phyloP scores from a whole-genome alignment of 1,140 invertebrate species.

The Euwallacea fornicatus region DNA sequence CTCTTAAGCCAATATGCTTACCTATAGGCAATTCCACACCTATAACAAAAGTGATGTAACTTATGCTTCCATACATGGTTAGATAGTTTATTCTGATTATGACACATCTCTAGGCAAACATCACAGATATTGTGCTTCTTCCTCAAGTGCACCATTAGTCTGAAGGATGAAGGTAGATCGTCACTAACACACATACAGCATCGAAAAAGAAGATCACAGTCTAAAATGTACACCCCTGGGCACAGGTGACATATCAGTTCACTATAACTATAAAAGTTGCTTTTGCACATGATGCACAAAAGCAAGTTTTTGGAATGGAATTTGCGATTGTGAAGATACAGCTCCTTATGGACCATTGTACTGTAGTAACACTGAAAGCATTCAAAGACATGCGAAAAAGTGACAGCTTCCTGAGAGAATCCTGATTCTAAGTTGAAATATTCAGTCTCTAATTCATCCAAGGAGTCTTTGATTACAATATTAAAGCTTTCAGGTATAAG shows the following conservation, averaged over 20 bases:
- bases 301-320: slow-evolving; percentile 80
- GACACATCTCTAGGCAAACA: slow-evolving; percentile 78
- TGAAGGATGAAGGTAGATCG: slow-evolving; percentile 77
- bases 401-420: slow-evolving; percentile 53
- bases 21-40: slow-evolving; percentile 80
- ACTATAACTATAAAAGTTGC: slow-evolving; percentile 82
- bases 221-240: slow-evolving; percentile 71
- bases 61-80: slow-evolving; percentile 89
- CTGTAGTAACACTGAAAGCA: slow-evolving; percentile 82
- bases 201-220: slow-evolving; percentile 65
- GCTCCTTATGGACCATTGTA: slow-evolving; percentile 75
- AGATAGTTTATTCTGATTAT: slow-evolving; percentile 74
- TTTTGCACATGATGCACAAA: slow-evolving; percentile 82
- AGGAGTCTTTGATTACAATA: slow-evolving; percentile 63
- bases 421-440: slow-evolving; percentile 69
- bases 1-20: background rate
- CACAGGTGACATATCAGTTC: slow-evolving; percentile 82
- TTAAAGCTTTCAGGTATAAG: slow-evolving; percentile 71
- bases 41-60: slow-evolving; percentile 79
- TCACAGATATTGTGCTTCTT: slow-evolving; percentile 82
- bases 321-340: slow-evolving; percentile 81
- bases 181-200: slow-evolving; percentile 75
- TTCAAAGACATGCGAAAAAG: slow-evolving; percentile 69
- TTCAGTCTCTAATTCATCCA: slow-evolving; percentile 62
- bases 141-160: slow-evolving; percentile 81